Conservation (phyloP, 2,888 invertebrate species). For the Caenorhabditis sp. region DNA sequence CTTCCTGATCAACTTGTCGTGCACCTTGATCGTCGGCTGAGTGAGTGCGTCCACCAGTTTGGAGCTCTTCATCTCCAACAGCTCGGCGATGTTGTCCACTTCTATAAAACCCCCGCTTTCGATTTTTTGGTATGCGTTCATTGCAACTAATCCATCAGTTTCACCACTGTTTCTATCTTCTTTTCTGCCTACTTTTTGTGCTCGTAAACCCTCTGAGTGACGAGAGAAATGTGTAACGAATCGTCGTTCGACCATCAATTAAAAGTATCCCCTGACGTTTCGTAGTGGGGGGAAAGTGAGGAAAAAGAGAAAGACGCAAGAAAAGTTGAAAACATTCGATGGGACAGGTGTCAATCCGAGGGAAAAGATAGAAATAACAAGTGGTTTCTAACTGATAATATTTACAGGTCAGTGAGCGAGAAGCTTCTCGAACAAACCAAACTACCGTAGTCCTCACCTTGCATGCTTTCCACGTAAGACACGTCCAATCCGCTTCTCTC, state of each 20-base stretch:
- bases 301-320: neutral
- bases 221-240: conserved; percentile 41
- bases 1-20: conserved; percentile 81
- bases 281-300: neutral
- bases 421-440: neutral
- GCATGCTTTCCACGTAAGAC: conserved; percentile 71
- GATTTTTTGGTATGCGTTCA: conserved; percentile 18
- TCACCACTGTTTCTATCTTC: conserved; percentile 23
- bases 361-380: neutral
- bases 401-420: too few relatives aligned
- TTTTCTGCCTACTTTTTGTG: conserved; percentile 1
- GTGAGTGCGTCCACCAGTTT: conserved; percentile 80
- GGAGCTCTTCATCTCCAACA: conserved; percentile 67
- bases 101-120: conserved; percentile 59
- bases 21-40: conserved; percentile 81
- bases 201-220: conserved; percentile 23
- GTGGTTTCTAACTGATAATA: too few relatives aligned
- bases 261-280: conserved; percentile 10
- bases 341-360: neutral
- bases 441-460: conserved; percentile 56
- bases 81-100: conserved; percentile 68
- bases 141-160: conserved; percentile 35
- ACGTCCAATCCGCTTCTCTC: conserved; percentile 75
- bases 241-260: conserved; percentile 52
- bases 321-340: conserved; percentile 18